These are phyloP conservation scores for Anguilla pacifica DNA, from an alignment of 2,797 vertebrate species.

Conservation along the genomic window DNA sequence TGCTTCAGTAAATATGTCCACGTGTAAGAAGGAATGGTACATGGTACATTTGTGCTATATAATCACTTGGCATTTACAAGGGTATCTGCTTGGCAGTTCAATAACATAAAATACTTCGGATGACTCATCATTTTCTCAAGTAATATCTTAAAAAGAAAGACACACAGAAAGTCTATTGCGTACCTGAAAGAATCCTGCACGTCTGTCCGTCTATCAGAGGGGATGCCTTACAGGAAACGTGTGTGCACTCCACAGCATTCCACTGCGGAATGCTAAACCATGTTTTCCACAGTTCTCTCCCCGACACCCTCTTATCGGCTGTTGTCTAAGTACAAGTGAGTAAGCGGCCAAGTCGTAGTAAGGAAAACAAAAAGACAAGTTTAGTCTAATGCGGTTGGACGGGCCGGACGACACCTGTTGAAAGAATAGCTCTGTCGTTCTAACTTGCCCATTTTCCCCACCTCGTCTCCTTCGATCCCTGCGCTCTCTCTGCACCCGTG, in stretches of 20 bases:
- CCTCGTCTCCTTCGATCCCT: not conserved
- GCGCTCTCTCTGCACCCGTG: not conserved
- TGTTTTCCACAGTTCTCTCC: slow-evolving; percentile 22
- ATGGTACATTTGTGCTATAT: not conserved
- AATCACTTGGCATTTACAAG: not conserved
- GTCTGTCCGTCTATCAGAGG: not conserved
- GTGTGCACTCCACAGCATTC: slow-evolving; percentile 15
- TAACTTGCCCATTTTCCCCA: not conserved
- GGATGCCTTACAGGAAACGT: not conserved
- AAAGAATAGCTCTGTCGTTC: not conserved
- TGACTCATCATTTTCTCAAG: not conserved
- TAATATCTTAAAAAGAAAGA: not conserved
- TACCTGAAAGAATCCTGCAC: not conserved
- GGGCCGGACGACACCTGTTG: slow-evolving; percentile 13
- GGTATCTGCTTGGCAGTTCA: not conserved
- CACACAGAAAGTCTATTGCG: too few relatives aligned
- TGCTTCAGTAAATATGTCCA: slow-evolving; percentile 20
- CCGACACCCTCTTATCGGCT: slow-evolving; percentile 22
- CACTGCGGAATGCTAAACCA: slow-evolving; percentile 16
- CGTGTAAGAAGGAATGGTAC: not conserved
- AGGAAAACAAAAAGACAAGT: slow-evolving; percentile 34
- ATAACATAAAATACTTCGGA: not conserved
- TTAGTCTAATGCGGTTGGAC: slow-evolving; percentile 46
- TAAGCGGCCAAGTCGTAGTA: slow-evolving; percentile 32
- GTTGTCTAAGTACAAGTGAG: slow-evolving; percentile 25